Percentiles rank a stretch among this genome's conserved stretches.
Evolutionary conservation across 2,888 invertebrate species (phyloP).

Genomic region (Cephus spinipes): DNA sequence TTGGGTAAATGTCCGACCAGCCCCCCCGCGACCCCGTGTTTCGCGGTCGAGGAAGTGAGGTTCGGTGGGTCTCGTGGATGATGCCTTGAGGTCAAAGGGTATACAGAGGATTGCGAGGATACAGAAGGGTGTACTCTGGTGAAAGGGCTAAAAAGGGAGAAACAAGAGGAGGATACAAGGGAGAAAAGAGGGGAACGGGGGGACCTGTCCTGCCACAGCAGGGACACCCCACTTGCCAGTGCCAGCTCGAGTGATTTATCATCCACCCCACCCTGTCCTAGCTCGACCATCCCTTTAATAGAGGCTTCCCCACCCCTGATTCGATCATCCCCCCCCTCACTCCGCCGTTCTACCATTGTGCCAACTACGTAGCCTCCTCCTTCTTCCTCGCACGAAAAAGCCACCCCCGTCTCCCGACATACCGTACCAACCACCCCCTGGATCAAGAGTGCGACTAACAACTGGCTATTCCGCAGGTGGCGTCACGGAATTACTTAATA

Average conservation of each 20-base stretch:
- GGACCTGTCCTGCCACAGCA: conserved; percentile 41
- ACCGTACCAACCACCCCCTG: conserved; percentile 16
- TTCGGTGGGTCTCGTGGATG: no score
- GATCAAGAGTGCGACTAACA: conserved; percentile 13
- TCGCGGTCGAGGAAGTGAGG: no score
- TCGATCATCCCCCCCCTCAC: conserved; percentile 11
- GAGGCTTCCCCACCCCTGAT: conserved; percentile 11
- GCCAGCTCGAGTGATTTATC: conserved; percentile 54
- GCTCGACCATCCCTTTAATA: conserved; percentile 20
- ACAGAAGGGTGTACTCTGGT: no score
- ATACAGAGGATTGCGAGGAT: no score
- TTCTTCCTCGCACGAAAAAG: no score
- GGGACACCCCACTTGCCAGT: conserved; percentile 48
- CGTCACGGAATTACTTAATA: conserved; percentile 15
- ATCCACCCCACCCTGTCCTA: conserved; percentile 26
- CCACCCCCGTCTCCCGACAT: neutral
- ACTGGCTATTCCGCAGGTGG: conserved; percentile 24
- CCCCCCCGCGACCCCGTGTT: no score
- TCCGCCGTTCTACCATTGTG: conserved; percentile 28
- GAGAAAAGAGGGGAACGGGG: neutral
- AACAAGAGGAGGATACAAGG: no score
- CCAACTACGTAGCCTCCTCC: neutral
- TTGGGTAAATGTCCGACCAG: no score
- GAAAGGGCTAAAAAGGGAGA: no score
- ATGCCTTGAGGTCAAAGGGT: no score